Percentiles rank a stretch among this genome's conserved stretches.
These are phyloP conservation scores for Linyphia triangularis DNA, from an alignment of 2,888 invertebrate genomes.

Conservation along the genomic window DNA sequence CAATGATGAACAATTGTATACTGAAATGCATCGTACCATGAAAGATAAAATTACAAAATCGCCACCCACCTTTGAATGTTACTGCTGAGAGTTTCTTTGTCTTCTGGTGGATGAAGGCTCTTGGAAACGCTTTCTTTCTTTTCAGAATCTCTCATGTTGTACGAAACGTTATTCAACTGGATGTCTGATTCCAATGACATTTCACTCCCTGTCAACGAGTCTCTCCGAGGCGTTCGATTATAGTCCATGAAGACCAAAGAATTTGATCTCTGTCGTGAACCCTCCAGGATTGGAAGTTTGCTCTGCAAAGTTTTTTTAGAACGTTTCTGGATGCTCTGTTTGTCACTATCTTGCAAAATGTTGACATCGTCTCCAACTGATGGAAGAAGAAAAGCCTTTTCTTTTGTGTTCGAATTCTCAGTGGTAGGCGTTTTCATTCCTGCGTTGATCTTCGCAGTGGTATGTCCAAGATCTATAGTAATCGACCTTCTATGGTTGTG, in stretches of 20 bases:
- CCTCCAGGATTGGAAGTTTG: conserved; percentile 57
- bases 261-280: conserved; percentile 29
- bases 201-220: conserved; percentile 30
- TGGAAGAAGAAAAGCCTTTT: background rate
- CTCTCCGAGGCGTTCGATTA: conserved; percentile 30
- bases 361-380: background rate
- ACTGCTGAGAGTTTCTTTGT: background rate
- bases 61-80: conserved; percentile 32
- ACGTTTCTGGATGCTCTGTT: background rate
- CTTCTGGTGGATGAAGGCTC: background rate
- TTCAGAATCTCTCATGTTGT: background rate
- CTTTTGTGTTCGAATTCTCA: background rate
- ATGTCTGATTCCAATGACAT: conserved; percentile 16
- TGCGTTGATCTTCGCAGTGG: conserved; percentile 65
- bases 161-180: background rate
- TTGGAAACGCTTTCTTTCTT: background rate
- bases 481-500: conserved; percentile 56
- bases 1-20: no score
- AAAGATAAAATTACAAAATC: no score
- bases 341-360: background rate
- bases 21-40: no score
- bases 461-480: conserved; percentile 67
- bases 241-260: conserved; percentile 52
- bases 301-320: conserved; percentile 19
- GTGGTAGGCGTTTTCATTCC: conserved; percentile 27